Percentiles rank a stretch among this genome's conserved stretches.
phyloP scores from a whole-genome alignment of 2,888 invertebrate species.

The Unio delphinus region DNA sequence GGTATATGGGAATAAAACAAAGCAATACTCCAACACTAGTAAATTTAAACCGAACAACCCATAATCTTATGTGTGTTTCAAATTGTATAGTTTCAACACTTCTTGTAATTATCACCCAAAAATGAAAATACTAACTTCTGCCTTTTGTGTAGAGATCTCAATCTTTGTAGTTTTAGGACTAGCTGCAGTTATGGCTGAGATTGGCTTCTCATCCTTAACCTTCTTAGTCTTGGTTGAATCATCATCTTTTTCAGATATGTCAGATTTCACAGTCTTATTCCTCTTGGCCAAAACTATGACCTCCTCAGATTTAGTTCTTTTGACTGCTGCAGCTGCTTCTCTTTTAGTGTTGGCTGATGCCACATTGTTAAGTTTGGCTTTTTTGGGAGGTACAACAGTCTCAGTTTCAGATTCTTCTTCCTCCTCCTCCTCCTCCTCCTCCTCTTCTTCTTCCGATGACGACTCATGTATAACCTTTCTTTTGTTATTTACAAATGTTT shows the following conservation, averaged over 20 bases:
- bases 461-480: no score
- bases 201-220: no score
- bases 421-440: conserved; percentile 18
- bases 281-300: conserved; percentile 1
- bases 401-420: conserved; percentile 32
- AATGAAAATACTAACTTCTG: conserved; percentile 3
- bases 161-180: no score
- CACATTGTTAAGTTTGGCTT: conserved; percentile 1
- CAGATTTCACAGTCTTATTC: neutral
- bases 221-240: conserved; percentile 3
- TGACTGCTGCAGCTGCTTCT: neutral
- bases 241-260: conserved; percentile 2
- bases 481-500: no score
- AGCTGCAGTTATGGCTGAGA: no score
- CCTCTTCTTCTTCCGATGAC: neutral
- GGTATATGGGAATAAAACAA: no score
- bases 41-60: no score
- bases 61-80: no score
- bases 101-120: no score
- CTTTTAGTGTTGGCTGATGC: neutral
- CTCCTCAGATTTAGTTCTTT: neutral
- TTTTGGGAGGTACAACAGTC: conserved; percentile 14
- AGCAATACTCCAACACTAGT: no score
- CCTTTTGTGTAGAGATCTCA: conserved; percentile 1
- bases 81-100: no score